A percentile compares a stretch with the other conserved stretches of the same genome.
Evolutionary conservation across 2,888 invertebrate genomes (phyloP).

Genomic region (Drosophila testacea): DNA sequence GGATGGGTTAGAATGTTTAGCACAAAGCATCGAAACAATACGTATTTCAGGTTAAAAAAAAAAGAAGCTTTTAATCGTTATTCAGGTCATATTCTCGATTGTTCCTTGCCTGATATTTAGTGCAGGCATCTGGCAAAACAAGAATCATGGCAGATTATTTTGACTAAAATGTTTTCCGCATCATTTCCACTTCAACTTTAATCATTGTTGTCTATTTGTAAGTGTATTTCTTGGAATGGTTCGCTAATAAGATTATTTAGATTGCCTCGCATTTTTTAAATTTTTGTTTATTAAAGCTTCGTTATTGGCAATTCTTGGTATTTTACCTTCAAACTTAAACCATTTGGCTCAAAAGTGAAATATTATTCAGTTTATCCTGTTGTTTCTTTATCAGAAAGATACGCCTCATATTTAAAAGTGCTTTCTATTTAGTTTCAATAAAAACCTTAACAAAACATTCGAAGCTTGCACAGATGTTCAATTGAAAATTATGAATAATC

Average conservation of each 20-base stretch:
- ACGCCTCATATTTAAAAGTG: no score
- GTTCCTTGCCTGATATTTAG: slow-evolving; percentile 6
- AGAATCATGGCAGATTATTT: slow-evolving; percentile 7
- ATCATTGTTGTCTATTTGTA: not conserved
- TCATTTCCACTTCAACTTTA: slow-evolving; percentile 12
- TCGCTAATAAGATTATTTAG: not conserved
- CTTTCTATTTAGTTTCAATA: not conserved
- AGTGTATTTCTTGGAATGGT: slow-evolving; percentile 6
- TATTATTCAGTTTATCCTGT: not conserved
- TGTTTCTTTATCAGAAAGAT: not conserved
- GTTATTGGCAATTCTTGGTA: slow-evolving; percentile 9
- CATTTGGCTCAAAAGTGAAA: not conserved
- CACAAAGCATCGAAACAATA: not conserved
- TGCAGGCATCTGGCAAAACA: slow-evolving; percentile 17
- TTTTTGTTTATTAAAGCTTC: slow-evolving; percentile 14
- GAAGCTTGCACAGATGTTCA: not conserved
- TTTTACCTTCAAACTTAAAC: not conserved
- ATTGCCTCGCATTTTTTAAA: not conserved
- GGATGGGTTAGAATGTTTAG: not conserved
- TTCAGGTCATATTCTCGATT: not conserved
- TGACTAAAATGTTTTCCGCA: slow-evolving; percentile 11
- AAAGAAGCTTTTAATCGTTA: not conserved
- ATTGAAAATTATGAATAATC: not conserved
- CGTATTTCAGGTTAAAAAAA: not conserved
- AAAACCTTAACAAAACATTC: not conserved